Conservation (phyloP, 2,113 vertebrate species). For the Mus pahari region DNA sequence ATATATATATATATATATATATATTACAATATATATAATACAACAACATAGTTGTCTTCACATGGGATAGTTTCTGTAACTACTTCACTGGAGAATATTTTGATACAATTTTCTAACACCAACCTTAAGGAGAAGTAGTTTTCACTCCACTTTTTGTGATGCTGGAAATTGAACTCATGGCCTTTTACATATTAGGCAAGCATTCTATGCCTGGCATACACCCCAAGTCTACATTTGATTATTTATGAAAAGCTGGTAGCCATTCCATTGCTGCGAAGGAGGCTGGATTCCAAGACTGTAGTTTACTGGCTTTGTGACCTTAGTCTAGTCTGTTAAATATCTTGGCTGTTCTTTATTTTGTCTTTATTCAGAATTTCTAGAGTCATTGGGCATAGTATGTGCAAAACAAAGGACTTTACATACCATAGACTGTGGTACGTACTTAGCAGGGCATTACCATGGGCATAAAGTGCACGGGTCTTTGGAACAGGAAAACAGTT, state of each 20-base stretch:
- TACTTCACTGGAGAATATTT: background rate
- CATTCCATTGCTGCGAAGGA: background rate
- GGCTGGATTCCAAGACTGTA: background rate
- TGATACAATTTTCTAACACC: constrained; percentile 57
- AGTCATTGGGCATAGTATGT: background rate
- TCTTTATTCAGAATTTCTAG: background rate
- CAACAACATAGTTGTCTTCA: background rate
- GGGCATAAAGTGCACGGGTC: background rate
- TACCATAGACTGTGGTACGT: background rate
- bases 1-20: background rate
- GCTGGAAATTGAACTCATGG: background rate
- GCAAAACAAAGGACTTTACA: background rate
- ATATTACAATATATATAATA: too few species aligned
- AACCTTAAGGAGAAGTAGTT: constrained; percentile 19
- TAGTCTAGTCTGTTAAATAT: constrained; percentile 23
- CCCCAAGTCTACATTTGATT: background rate
- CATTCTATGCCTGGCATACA: background rate
- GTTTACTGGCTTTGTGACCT: background rate
- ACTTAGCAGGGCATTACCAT: background rate
- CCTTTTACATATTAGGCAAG: background rate
- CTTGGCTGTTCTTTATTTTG: background rate
- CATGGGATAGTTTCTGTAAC: background rate
- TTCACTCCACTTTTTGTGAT: background rate
- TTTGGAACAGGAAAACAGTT: background rate
- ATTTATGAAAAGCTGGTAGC: background rate